Percentiles rank a stretch among this genome's conserved stretches.
phyloP scores from a whole-genome alignment of 2,888 invertebrate genomes.

The Brachypalpus laphriformis region DNA sequence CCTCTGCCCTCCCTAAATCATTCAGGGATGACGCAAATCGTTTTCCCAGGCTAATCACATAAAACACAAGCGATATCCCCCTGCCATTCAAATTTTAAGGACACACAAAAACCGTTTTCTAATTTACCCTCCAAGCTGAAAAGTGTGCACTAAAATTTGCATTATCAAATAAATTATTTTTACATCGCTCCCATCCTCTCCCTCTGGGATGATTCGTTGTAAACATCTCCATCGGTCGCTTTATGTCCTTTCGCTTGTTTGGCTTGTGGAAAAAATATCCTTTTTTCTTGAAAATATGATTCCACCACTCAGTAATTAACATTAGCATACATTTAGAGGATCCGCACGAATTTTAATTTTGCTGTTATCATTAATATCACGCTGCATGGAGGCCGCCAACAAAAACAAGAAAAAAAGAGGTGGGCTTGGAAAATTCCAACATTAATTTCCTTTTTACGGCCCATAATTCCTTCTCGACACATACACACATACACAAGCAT shows the following conservation, averaged over 20 bases:
- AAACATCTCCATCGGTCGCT: constrained; percentile 2
- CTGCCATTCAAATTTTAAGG: not conserved
- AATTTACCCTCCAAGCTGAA: not conserved
- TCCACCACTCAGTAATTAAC: constrained; percentile 10
- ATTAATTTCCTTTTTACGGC: constrained; percentile 23
- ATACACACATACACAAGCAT: not conserved
- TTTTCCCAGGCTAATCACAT: not conserved
- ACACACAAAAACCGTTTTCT: not conserved
- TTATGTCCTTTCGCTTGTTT: not conserved
- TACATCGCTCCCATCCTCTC: not conserved
- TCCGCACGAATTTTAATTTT: constrained; percentile 23
- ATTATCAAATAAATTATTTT: constrained; percentile 2
- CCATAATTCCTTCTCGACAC: constrained; percentile 3
- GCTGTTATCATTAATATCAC: constrained; percentile 24
- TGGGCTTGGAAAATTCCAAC: not conserved
- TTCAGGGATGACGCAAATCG: not conserved
- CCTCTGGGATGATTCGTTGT: constrained; percentile 5
- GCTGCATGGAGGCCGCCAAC: not conserved
- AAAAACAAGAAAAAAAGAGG: not conserved
- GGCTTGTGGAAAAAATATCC: not conserved
- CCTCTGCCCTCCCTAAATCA: not conserved
- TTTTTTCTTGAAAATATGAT: not conserved
- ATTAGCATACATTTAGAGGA: constrained; percentile 27
- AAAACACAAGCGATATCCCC: not conserved
- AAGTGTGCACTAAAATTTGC: constrained; percentile 4